phyloP scores from a whole-genome alignment of 1,140 invertebrate genomes.

The Microplitis mediator region DNA sequence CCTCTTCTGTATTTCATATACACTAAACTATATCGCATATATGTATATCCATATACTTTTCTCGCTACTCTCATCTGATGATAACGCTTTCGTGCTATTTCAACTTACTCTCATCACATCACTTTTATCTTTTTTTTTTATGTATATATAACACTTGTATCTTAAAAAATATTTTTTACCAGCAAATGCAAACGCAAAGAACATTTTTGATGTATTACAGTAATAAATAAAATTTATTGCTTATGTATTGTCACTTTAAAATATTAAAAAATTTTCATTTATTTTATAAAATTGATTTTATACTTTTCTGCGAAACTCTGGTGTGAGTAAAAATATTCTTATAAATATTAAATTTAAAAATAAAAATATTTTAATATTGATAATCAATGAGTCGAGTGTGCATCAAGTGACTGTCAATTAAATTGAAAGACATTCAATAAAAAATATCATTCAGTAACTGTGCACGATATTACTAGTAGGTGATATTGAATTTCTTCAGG shows the following conservation, averaged over 20 bases:
- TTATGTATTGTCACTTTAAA: background rate
- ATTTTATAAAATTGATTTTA: no score
- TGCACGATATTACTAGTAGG: background rate
- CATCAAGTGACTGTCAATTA: background rate
- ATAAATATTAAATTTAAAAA: background rate
- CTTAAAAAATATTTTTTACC: no score
- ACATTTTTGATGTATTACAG: background rate
- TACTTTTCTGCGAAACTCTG: no score
- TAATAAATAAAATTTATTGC: background rate
- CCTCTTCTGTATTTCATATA: background rate
- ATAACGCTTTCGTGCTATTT: no score
- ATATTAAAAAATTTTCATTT: background rate
- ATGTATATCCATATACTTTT: background rate
- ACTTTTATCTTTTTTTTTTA: no score
- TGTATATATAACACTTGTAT: no score
- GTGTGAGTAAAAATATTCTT: conserved; percentile 1
- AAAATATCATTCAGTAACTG: background rate
- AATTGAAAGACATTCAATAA: background rate
- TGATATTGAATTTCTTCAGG: conserved; percentile 32
- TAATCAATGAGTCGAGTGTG: conserved; percentile 1
- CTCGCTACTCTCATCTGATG: background rate
- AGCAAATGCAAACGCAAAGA: no score
- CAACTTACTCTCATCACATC: no score
- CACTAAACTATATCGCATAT: background rate
- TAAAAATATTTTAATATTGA: background rate